Evolutionary conservation across 2,888 invertebrate species (phyloP), one percentile per base, ranked within the genome.

Genomic region (Dione vanillae): DNA sequence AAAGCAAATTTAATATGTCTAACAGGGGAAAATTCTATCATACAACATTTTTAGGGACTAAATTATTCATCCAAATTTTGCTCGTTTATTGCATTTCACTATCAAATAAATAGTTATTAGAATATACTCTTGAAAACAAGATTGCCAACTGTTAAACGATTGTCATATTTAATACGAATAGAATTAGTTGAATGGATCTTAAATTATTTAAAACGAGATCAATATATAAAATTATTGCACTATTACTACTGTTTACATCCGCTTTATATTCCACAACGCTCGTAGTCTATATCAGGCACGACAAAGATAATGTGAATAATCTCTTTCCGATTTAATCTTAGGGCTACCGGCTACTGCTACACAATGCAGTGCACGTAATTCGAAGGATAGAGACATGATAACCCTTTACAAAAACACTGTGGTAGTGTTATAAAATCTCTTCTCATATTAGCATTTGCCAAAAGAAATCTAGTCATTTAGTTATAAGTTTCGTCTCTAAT

Each of bases 301-400:
- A 54, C 16, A 45, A 54, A 37, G 54, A 45, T 64, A 69, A 62
- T 37, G 64, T 37, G 54, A 62, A 68, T 54, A 62, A 45, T 54
- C 62, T 67, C 52, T 62, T 54, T 45, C 35, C 45, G 54, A 54
- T 69, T 56, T 54, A 47, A 69, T 69, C 68, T 69, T 16, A 14
- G 5, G n/a, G 20, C n/a, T 40, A 56, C 64, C 19, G 62, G 20
- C 19, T 52, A 8, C n/a, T 37, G 7, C 5, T 54, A 54, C 10
- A 9, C 19, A 16, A 69, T 56, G 52, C 68, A 41, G 0, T 37
- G 20, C 68, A 68, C 68, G 68, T 68, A 62, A 10, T 27, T 9
- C 19, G 19, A 35, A 45, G 6, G 14, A 3, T 19, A 49, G 41
- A 40, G 37, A 58, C 35, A 40, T 54, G 16, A 49, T 35, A 49